These are phyloP conservation scores for Listronotus oregonensis DNA, from an alignment of 1,140 invertebrate genomes.

Conservation along the genomic window DNA sequence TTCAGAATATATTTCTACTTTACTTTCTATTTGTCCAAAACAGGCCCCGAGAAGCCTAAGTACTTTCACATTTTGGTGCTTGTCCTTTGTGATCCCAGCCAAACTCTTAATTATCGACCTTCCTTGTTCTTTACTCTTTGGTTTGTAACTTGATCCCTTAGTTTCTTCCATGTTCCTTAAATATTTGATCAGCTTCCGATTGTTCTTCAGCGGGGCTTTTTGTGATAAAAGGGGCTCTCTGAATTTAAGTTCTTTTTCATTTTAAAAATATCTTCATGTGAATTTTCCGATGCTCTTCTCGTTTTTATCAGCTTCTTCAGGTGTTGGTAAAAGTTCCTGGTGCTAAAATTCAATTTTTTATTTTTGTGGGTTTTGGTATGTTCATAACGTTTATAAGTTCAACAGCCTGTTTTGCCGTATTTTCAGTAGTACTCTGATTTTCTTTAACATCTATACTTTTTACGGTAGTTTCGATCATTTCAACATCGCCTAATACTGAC, in stretches of 20 bases:
- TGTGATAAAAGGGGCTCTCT: constrained; percentile 13
- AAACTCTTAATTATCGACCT: constrained; percentile 19
- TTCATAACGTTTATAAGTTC: constrained; percentile 34
- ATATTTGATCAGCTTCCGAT: constrained; percentile 45
- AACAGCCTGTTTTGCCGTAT: constrained; percentile 20
- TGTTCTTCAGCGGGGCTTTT: constrained; percentile 37
- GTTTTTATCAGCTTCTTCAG: constrained; percentile 39
- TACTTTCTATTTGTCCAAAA: constrained; percentile 11
- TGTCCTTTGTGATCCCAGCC: constrained; percentile 23
- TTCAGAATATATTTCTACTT: neutral
- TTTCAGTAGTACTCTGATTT: constrained; percentile 19
- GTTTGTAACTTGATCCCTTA: constrained; percentile 8
- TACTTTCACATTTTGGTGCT: constrained; percentile 11
- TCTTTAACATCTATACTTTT: constrained; percentile 15
- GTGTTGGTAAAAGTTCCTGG: constrained; percentile 27
- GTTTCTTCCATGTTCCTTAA: constrained; percentile 49
- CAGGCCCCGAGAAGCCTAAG: constrained; percentile 21
- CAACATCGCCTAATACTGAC: constrained; percentile 16
- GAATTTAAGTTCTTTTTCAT: constrained; percentile 42
- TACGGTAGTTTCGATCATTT: constrained; percentile 7
- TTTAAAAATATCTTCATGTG: constrained; percentile 42
- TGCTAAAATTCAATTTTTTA: constrained; percentile 20
- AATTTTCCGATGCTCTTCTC: constrained; percentile 31
- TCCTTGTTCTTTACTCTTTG: constrained; percentile 23
- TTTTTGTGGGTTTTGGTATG: constrained; percentile 36